Base-by-base conservation (phyloP, 2,113 vertebrate genomes). In the Clarias magur region DNA sequence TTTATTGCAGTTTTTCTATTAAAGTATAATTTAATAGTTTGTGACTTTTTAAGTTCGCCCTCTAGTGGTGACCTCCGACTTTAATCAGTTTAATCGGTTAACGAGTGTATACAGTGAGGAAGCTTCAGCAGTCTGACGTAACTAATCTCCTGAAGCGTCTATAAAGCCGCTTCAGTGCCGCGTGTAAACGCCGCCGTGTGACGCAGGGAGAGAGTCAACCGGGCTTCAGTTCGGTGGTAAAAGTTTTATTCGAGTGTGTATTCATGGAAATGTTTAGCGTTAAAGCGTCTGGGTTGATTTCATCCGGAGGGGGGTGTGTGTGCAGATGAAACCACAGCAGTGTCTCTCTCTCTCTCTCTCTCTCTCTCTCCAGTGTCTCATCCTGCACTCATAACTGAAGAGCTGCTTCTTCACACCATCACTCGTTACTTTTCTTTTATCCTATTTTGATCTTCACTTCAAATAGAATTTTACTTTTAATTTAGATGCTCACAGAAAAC, bases 31-130 rank as follows among this genome's bases (percentile, higher is more conserved):
- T 38, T 38, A 88, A 84, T 86, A 87, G 88, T n/a, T 34, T 34
- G 30, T 34, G 30, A 34, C 30, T 34, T 34, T 34, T 34, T 34
- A 34, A 34, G 30, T 34, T 34, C 2, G 30, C 83, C 88, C 83
- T 81, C 88, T 91, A 88, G 86, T 86, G 88, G 88, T n/a, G 83
- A 79, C 59, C 17, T 56, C 4, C 21, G 65, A 62, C 42, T 80
- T 81, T 63, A 27, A 68, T 59, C 30, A 67, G 72, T 53, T 70
- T 75, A 86, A 27, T 83, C 83, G 62, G n/a, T 83, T 79, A 84
- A 73, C 21, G 79, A 87, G 30, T 67, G 30, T 8, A 12, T 57
- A 75, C 42, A 30, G 82, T 15, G 25, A 62, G 34, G 0, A 73
- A 84, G 70, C 65, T 19, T 72, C 17, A 73, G 34, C 38, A 23